Conservation (phyloP, 2,888 invertebrate genomes). For the Shargacucullia verbasci region DNA sequence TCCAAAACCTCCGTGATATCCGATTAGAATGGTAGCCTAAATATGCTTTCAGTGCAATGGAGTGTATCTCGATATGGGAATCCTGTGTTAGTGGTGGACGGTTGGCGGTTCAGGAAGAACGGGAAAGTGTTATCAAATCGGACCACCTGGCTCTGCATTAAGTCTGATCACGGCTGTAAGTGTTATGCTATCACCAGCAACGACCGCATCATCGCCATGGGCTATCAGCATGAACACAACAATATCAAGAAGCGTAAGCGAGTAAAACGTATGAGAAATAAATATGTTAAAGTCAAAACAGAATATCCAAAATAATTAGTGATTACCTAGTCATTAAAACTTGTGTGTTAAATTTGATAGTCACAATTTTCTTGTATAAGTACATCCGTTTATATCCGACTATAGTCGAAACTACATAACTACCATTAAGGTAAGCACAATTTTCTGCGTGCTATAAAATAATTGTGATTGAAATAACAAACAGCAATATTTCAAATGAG, state of each 20-base stretch:
- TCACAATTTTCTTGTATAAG: slow-evolving; percentile 1
- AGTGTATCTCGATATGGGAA: slow-evolving; percentile 76
- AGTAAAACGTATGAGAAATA: slow-evolving; percentile 13
- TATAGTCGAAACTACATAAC: slow-evolving; percentile 9
- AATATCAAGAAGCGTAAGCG: slow-evolving; percentile 54
- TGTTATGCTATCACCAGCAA: slow-evolving; percentile 71
- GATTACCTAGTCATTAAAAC: slow-evolving; percentile 14
- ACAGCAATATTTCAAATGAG: background rate
- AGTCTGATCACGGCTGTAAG: slow-evolving; percentile 78
- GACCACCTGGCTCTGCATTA: slow-evolving; percentile 78
- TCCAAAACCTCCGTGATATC: slow-evolving; percentile 2
- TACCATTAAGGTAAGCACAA: background rate
- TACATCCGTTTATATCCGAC: slow-evolving; percentile 1
- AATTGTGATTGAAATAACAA: slow-evolving; percentile 9
- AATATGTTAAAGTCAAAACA: slow-evolving; percentile 16
- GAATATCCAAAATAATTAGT: slow-evolving; percentile 4
- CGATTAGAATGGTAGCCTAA: slow-evolving; percentile 55
- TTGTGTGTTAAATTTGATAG: slow-evolving; percentile 2
- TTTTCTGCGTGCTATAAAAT: background rate
- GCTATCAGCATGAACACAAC: slow-evolving; percentile 66
- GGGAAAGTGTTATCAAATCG: slow-evolving; percentile 52
- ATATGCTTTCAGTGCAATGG: slow-evolving; percentile 77
- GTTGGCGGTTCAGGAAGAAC: slow-evolving; percentile 72
- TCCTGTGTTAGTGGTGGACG: slow-evolving; percentile 75
- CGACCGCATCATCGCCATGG: slow-evolving; percentile 66